These are phyloP conservation scores for Entelurus aequoreus DNA, from an alignment of 2,113 vertebrate genomes.

Conservation along the genomic window DNA sequence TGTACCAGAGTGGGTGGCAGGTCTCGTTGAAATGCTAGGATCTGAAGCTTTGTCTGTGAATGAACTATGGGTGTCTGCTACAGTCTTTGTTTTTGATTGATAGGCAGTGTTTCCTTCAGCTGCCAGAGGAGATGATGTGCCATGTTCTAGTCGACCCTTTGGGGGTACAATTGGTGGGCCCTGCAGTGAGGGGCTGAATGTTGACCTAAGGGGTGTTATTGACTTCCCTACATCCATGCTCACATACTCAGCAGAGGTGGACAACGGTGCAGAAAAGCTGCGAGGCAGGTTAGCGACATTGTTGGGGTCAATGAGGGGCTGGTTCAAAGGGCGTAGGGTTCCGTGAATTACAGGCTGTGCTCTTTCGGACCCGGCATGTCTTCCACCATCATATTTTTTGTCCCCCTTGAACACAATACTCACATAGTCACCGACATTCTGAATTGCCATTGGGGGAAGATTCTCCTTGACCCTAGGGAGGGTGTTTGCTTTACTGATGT, in stretches of 20 bases:
- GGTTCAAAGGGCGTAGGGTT: slow-evolving; percentile 57
- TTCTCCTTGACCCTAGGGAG: slow-evolving; percentile 69
- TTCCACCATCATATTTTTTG: slow-evolving; percentile 33
- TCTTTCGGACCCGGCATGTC: slow-evolving; percentile 27
- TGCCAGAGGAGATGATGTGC: slow-evolving; percentile 43
- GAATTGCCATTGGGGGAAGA: slow-evolving; percentile 44
- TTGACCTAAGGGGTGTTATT: slow-evolving; percentile 48
- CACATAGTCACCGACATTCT: slow-evolving; percentile 73
- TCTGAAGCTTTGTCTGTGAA: slow-evolving; percentile 60
- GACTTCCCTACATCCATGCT: slow-evolving; percentile 72
- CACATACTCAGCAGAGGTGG: slow-evolving; percentile 71
- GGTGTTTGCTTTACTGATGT: slow-evolving; percentile 74
- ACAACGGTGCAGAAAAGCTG: slow-evolving; percentile 72
- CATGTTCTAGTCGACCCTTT: slow-evolving; percentile 51
- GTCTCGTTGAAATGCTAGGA: slow-evolving; percentile 48
- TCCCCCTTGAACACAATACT: slow-evolving; percentile 67
- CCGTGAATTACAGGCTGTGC: slow-evolving; percentile 56
- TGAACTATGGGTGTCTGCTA: slow-evolving; percentile 31
- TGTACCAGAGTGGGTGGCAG: slow-evolving; percentile 36
- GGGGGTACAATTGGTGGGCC: slow-evolving; percentile 46
- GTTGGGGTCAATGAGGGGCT: slow-evolving; percentile 56
- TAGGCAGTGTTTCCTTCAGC: slow-evolving; percentile 49
- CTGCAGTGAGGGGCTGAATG: slow-evolving; percentile 47
- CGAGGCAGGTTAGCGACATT: slow-evolving; percentile 67
- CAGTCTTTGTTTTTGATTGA: slow-evolving; percentile 49